These are phyloP conservation scores for Anarrhichthys ocellatus DNA, from an alignment of 2,113 vertebrate species.

Conservation along the genomic window DNA sequence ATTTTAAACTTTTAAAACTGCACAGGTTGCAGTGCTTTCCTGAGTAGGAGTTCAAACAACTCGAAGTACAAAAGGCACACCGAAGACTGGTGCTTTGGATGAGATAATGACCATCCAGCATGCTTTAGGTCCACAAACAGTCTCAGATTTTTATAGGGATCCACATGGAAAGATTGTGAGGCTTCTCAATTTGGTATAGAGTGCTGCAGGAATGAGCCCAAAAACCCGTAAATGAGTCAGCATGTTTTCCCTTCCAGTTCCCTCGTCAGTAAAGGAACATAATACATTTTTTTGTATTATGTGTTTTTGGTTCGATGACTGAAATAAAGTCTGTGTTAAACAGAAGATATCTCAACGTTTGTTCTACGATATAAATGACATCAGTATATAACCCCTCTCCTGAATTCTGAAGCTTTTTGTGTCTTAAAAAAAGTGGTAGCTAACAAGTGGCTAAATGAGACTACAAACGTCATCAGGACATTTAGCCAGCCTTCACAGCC, in stretches of 20 bases:
- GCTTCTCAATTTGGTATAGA: background rate
- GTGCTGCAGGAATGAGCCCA: background rate
- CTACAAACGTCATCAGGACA: too few species aligned
- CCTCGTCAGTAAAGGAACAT: too few species aligned
- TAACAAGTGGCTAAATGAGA: too few species aligned
- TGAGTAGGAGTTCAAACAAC: conserved; percentile 61
- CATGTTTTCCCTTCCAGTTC: too few species aligned
- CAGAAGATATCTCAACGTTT: background rate
- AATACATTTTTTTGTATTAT: background rate
- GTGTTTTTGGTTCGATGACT: background rate
- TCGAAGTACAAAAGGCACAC: conserved; percentile 12
- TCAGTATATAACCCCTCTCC: too few species aligned
- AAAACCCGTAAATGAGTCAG: background rate
- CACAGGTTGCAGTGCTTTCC: conserved; percentile 59
- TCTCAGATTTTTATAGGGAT: conserved; percentile 24
- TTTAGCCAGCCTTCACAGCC: background rate
- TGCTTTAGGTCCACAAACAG: conserved; percentile 31
- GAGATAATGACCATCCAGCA: conserved; percentile 33
- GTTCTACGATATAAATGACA: too few species aligned
- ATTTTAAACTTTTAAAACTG: conserved; percentile 60
- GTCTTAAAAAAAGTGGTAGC: too few species aligned
- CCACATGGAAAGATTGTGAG: background rate
- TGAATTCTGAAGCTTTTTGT: too few species aligned
- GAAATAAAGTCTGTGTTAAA: background rate
- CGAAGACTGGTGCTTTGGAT: conserved; percentile 13